Base-by-base conservation (phyloP, 1,140 invertebrate species). In the Bombus soroeensis region DNA sequence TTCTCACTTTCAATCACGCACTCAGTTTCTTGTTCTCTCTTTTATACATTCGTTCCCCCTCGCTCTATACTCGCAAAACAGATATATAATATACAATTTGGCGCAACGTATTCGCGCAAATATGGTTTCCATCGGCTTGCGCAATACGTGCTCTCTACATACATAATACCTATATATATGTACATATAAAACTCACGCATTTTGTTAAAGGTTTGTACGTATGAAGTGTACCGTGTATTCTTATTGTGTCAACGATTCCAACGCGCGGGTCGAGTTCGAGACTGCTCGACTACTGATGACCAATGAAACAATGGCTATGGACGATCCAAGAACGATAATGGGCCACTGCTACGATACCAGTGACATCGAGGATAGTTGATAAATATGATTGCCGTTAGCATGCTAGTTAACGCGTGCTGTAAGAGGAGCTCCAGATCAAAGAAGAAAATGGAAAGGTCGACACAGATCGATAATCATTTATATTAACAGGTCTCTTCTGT, bases 181-280 rank as follows among this genome's bases (percentile, higher is more conserved):
- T 89, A 89, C 88, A 89, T 89, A 89, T 86, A 89, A 88, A 47
- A 89, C 75, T 89, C 88, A 81, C 88, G 88, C 84, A 57, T 81
- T 88, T 88, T 86, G 34, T 43, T 71, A 53, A 88, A 85, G 66
- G 84, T 86, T 89, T 88, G 88, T 89, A 89, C 87, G 47, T 88
- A 53, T 88, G 72, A 59, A 68, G 74, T 87, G 75, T 83, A 66
- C 62, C 25, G 74, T 78, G 74, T 86, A 43, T 82, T 82, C 41
- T 75, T 75, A 47, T 43, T 75, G 57, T 82, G 73, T 78, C 28
- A 83, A 83, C 73, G 73, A 77, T 76, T 39, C 81, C 62, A 68
- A 68, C 53, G 12, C 47, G 10, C 53, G 43, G 28, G 13, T 41
- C 72, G 39, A 75, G 72, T 32, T 66, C 34, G 22, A 39, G n/a